phyloP scores from a whole-genome alignment of 2,113 vertebrate genomes.

The Sturnira hondurensis region DNA sequence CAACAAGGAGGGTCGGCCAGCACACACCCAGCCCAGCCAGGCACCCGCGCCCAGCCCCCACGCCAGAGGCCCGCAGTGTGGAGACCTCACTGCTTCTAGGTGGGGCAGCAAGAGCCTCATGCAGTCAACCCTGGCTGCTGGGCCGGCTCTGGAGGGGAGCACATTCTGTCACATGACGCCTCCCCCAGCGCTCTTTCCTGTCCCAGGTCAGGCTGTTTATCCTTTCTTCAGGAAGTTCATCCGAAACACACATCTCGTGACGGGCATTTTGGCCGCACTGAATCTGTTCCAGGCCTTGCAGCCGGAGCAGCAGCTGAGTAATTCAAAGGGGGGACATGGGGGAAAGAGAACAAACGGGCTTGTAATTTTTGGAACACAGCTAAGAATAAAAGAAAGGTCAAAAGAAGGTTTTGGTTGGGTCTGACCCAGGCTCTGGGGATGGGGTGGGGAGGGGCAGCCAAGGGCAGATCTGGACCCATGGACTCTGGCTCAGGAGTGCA shows the following conservation, averaged over 20 bases:
- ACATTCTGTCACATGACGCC: slow-evolving; percentile 68
- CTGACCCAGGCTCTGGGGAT: background rate
- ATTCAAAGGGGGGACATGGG: background rate
- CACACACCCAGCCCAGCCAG: background rate
- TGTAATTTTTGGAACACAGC: slow-evolving; percentile 59
- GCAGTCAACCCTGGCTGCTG: background rate
- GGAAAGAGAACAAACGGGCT: background rate
- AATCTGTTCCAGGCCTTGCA: slow-evolving; percentile 77
- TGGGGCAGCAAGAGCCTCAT: background rate
- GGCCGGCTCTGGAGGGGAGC: slow-evolving; percentile 18
- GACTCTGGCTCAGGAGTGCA: background rate
- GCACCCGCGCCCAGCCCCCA: background rate
- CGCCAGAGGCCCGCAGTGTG: background rate
- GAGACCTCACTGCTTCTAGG: background rate
- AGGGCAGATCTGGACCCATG: background rate
- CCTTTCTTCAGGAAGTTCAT: slow-evolving; percentile 81
- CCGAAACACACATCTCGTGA: slow-evolving; percentile 78
- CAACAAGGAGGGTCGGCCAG: rapidly evolving
- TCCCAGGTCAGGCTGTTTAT: slow-evolving; percentile 78
- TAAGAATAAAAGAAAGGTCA: slow-evolving; percentile 61
- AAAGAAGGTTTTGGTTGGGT: background rate
- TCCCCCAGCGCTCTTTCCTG: slow-evolving; percentile 59
- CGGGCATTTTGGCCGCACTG: slow-evolving; percentile 73
- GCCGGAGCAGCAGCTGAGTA: slow-evolving; percentile 56
- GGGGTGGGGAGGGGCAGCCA: background rate